phyloP scores from a whole-genome alignment of 2,113 vertebrate species.

The Mesembrinibis cayennensis region DNA sequence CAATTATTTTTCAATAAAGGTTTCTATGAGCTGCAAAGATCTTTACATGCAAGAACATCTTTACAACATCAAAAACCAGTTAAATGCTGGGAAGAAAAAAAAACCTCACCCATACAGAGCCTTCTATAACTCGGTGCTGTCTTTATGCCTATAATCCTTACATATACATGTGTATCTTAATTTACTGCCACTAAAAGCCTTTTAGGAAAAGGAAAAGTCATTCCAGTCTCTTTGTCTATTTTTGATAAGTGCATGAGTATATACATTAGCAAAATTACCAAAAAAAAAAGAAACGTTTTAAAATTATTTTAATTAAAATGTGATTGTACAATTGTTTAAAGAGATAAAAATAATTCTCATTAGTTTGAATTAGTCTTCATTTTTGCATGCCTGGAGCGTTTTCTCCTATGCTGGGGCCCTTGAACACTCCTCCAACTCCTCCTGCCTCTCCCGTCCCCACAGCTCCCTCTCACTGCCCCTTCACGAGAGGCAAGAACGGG shows the following conservation, averaged over 20 bases:
- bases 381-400: not conserved
- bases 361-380: constrained; percentile 23
- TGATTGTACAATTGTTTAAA: constrained; percentile 25
- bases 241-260: not conserved
- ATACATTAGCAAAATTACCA: not conserved
- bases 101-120: not conserved
- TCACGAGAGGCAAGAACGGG: not conserved
- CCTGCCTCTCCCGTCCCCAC: not conserved
- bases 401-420: not conserved
- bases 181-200: constrained; percentile 38
- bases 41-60: not conserved
- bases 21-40: not conserved
- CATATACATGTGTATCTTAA: not conserved
- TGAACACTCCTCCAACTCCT: not conserved
- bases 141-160: not conserved
- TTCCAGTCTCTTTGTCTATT: not conserved
- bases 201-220: not conserved
- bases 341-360: constrained; percentile 48
- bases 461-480: not conserved
- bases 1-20: not conserved
- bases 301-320: constrained; percentile 49
- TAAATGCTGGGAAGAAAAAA: not conserved
- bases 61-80: not conserved
- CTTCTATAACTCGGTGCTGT: not conserved
- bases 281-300: not conserved